A percentile compares a stretch with the other conserved stretches of the same genome.
Conservation (phyloP, 2,797 vertebrate genomes). For the Microhierax caerulescens region DNA sequence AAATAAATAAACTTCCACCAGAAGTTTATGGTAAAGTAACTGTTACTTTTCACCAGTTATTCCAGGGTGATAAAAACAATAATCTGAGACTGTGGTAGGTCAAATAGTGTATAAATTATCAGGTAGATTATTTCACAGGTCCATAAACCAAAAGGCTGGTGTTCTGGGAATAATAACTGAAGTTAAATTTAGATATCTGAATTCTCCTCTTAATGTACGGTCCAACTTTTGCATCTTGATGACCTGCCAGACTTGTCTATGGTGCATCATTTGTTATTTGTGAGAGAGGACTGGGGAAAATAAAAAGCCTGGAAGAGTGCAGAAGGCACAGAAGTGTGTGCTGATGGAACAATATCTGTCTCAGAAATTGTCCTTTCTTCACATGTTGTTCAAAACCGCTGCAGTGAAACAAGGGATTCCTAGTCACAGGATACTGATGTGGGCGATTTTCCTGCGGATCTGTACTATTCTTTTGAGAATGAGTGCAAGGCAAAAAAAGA, state of each 20-base stretch:
- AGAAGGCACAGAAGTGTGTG: neutral
- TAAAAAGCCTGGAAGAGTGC: neutral
- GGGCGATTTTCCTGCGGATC: neutral
- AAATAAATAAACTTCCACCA: neutral
- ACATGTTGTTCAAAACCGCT: neutral
- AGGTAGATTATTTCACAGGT: neutral
- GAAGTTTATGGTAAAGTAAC: neutral
- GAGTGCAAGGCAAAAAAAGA: neutral
- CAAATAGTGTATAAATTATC: neutral
- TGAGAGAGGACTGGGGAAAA: neutral
- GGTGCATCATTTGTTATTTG: neutral
- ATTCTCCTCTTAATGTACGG: neutral
- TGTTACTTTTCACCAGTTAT: neutral
- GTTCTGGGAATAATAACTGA: neutral
- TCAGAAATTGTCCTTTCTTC: neutral
- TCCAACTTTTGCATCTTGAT: neutral
- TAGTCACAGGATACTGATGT: neutral
- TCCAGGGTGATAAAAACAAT: neutral
- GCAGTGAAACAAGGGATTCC: neutral
- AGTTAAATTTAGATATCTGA: neutral
- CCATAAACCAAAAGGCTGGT: neutral
- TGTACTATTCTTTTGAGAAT: neutral
- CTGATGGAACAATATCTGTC: neutral
- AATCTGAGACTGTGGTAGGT: neutral
- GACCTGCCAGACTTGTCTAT: neutral